Base-by-base conservation (phyloP, 2,113 vertebrate genomes). In the Tragelaphus scriptus region DNA sequence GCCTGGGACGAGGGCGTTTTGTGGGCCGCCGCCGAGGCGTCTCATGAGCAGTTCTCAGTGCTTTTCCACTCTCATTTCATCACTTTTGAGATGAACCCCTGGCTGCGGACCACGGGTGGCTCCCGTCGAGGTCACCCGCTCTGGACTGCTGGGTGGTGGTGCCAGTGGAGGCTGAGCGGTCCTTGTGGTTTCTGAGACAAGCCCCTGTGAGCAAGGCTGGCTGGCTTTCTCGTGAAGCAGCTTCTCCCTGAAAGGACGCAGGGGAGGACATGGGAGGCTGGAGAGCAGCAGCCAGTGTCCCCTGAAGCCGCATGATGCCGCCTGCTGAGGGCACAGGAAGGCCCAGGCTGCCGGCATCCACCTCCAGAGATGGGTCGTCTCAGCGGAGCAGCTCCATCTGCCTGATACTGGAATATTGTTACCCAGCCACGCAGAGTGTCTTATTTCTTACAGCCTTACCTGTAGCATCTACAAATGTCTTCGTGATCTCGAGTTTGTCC, bases 81-180 rank as follows among this genome's bases (percentile, higher is more conserved):
- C 19, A 4, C 77, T 63, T 88, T 21, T 51, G 3, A 58, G 49
- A 7, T 32, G 53, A 80, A 44, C 30, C 36, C 65, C 80, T 49
- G 44, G 26, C 13, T 25, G 44, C 51, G 36, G 87, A 36, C n/a
- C 28, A 28, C 25, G n/a, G 25, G 1, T 1, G 1, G 5, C 0
- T 7, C 30, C 10, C 0, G 0, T 0, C 19, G 11, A 1, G 4
- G 6, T 44, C 21, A 7, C 53, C 21, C 85, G 2, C 71, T 28
- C 3, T 58, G 63, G 93, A 82, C 53, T 65, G 6, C 32, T 30
- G 85, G 63, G 88, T 40, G 17, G 4, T 16, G 32, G 87, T 9
- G 0, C 14, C 30, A 49, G 56, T 9, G 30, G 80, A 95, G 55
- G 95, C 59, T 44, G 32, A 47, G 7, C 0, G 51, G 32, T 2